Evolutionary conservation across 92 coral and sea anemone species (phyloP), one percentile per base, ranked within the genome.

Genomic region (Actinernus sp.): DNA sequence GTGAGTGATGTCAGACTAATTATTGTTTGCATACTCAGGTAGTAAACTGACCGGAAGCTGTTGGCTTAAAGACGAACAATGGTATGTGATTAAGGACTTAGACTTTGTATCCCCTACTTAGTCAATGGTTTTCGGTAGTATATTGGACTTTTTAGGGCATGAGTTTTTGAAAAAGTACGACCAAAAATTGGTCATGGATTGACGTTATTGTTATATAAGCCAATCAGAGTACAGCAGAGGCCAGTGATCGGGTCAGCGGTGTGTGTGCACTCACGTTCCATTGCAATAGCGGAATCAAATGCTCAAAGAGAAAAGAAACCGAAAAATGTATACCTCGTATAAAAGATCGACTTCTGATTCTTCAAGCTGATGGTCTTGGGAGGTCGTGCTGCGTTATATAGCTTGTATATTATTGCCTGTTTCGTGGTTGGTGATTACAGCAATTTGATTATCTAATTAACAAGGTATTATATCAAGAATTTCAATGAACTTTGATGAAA

Each of bases 221-320:
- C 78, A 70, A 70, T 70, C 78, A 70, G 55, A 30, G 3, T 10
- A 4, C 33, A 70, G 78, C 18, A 27, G 3, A 41, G 61, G 58
- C 30, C 71, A 70, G 29, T 50, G 65, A 60, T 49, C n/a, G 58
- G 89, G 89, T 83, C 89, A 75, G 68, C 68, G 89, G 83, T 56
- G 14, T 49, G 62, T 68, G 54, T 61, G n/a, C 33, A 39, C 41
- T 68, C 73, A 73, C 82, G 82, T 65, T 73, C 80, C 68, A 44
- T 60, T 49, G 71, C 53, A 38, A 67, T 60, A 55, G 57, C 39
- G 61, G 62, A 55, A 20, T 25, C 55, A 37, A 43, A 43, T 52
- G 13, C n/a, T 2, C 37, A 18, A 68, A 55, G 53, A 23, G 12
- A 36, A 70, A 43, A 57, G 57, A 70, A 54, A 57, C 55, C 67